phyloP scores from a whole-genome alignment of 2,888 invertebrate genomes.

The Chalcis sispes region DNA sequence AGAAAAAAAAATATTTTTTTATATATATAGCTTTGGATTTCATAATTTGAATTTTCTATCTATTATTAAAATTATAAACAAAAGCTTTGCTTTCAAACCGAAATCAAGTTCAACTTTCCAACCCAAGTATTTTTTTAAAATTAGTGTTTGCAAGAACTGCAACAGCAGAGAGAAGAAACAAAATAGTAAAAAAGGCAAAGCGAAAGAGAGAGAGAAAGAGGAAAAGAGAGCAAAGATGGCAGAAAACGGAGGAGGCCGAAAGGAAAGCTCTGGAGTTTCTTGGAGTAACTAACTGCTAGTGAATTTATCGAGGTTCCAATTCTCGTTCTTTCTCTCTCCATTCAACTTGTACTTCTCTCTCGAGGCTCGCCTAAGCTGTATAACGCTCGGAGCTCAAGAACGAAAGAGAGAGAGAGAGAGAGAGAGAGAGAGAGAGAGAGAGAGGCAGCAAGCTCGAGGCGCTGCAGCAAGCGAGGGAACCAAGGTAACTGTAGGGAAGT shows the following conservation, averaged over 20 bases:
- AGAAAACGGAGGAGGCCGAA: constrained; percentile 21
- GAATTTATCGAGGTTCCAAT: constrained; percentile 72
- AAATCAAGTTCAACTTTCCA: too few relatives aligned
- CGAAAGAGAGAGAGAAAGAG: constrained; percentile 1
- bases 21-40: too few relatives aligned
- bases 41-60: too few relatives aligned
- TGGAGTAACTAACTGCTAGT: constrained; percentile 72
- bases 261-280: constrained; percentile 65
- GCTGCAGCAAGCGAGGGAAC: constrained; percentile 12
- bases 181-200: constrained; percentile 11
- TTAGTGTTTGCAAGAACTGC: too few relatives aligned
- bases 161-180: neutral
- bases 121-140: too few relatives aligned
- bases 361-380: constrained; percentile 34
- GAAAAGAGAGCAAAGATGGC: constrained; percentile 20
- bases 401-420: neutral
- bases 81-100: too few relatives aligned
- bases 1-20: too few relatives aligned
- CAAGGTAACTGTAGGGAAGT: constrained; percentile 45
- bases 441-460: neutral
- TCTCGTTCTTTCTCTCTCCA: constrained; percentile 53
- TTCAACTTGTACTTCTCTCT: constrained; percentile 29
- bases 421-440: constrained; percentile 9
- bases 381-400: constrained; percentile 6
- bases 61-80: too few relatives aligned